These are phyloP conservation scores for Scaptodrosophila lebanonensis DNA, from an alignment of 1,140 invertebrate species.

Conservation along the genomic window DNA sequence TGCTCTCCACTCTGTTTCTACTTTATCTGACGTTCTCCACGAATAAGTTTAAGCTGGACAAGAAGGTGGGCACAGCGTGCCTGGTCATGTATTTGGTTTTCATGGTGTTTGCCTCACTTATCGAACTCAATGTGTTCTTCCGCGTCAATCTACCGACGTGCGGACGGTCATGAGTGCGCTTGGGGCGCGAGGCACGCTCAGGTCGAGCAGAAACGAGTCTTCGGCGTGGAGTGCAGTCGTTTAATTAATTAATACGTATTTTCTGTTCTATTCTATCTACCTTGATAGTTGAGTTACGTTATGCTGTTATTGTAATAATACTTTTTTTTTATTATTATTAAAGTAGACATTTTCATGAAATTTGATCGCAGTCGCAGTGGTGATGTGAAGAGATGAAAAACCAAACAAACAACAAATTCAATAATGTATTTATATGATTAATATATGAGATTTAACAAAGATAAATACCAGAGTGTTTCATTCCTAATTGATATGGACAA, in stretches of 20 bases:
- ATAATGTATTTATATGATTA: conserved; percentile 73
- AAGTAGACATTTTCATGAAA: conserved; percentile 57
- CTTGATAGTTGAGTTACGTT: conserved; percentile 74
- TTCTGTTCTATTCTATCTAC: conserved; percentile 74
- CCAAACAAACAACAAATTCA: conserved; percentile 59
- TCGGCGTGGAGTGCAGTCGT: conserved; percentile 46
- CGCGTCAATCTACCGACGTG: conserved; percentile 90
- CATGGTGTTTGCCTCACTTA: conserved; percentile 87
- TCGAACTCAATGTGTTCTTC: conserved; percentile 93
- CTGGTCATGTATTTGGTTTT: conserved; percentile 88
- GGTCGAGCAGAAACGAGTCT: too few relatives aligned
- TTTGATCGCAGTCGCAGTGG: conserved; percentile 30
- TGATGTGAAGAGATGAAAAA: conserved; percentile 31
- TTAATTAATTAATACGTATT: conserved; percentile 75
- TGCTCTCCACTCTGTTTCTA: conserved; percentile 86
- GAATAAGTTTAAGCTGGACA: conserved; percentile 89
- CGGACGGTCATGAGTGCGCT: conserved; percentile 69
- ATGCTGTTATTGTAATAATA: conserved; percentile 74
- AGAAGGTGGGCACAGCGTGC: conserved; percentile 86
- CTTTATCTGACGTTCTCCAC: conserved; percentile 86
- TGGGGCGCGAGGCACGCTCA: too few relatives aligned
- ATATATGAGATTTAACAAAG: conserved; percentile 72
- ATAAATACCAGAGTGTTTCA: neutral
- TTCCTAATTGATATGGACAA: too few relatives aligned
- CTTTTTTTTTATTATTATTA: conserved; percentile 67